Evolutionary conservation across 2,888 invertebrate species (phyloP), one percentile per base, ranked within the genome.

Genomic region (Imbricaverruca yamaguchii): DNA sequence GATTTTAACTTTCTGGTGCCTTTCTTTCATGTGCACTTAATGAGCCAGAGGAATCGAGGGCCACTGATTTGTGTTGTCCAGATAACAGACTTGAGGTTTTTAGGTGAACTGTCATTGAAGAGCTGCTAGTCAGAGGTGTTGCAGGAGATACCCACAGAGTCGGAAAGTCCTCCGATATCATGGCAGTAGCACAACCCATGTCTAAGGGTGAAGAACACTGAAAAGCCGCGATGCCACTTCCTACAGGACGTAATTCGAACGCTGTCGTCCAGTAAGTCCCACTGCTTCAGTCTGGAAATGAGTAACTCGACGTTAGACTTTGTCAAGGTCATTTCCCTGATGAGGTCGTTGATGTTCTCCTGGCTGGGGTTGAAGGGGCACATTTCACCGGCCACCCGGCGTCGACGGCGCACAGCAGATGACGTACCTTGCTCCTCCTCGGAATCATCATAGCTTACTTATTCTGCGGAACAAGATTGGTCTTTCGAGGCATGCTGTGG

Each of bases 1-100:
- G 15, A 84, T 83, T 84, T 85, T 84, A 56, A 86, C 83, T 81
- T 83, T 86, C 23, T 85, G 83, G 80, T 86, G 85, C 83, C 82
- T 84, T 84, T 86, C 85, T 83, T 86, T 85, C 10, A 85, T 83
- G 39, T 83, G 82, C 83, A 84, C 84, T 56, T 85, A 85, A 83
- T 86, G 84, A 53, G 84, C 86, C 21, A 86, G 67, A n/a, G 86
- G 85, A 84, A 85, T 81, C 81, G 85, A 84, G 78, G 85, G 84
- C 81, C 84, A 84, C 83, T 83, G 81, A 83, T 57, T 86, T 59
- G 85, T 85, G 67, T 84, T 85, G 80, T 85, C 84, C 12, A 85
- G 80, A 85, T 8, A 39, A 81, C 80, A 11, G 82, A 82, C 80
- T 82, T 82, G 23, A 82, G 82, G 67, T 80, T 82, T 57, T 21